phyloP scores from a whole-genome alignment of 2,113 vertebrate species.

The Aegithalos caudatus region DNA sequence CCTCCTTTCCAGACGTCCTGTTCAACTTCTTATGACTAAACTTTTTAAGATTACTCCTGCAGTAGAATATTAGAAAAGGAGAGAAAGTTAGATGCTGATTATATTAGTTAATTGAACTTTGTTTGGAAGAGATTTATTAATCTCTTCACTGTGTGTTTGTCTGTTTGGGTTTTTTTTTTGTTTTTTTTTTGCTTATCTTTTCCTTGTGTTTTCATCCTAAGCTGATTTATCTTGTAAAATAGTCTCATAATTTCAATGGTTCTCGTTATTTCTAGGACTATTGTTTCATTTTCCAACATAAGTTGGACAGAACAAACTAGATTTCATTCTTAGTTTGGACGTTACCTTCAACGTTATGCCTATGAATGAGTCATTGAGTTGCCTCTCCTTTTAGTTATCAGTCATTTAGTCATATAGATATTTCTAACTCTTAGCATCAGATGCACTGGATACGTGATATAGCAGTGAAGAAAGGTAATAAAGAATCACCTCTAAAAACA shows the following conservation, averaged over 20 bases:
- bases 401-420: not conserved
- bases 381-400: not conserved
- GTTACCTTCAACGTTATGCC: not conserved
- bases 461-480: not conserved
- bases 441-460: not conserved
- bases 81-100: not conserved
- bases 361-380: not conserved
- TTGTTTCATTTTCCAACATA: not conserved
- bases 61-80: not conserved
- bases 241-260: not conserved
- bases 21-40: not conserved
- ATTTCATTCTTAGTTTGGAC: not conserved
- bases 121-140: not conserved
- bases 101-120: not conserved
- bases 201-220: not conserved
- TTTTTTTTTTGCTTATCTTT: not conserved
- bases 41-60: not conserved
- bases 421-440: not conserved
- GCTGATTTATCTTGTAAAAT: not conserved
- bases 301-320: not conserved
- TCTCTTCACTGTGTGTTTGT: not conserved
- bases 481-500: not conserved
- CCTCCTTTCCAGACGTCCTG: not conserved
- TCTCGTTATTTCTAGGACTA: not conserved
- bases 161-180: not conserved